A percentile compares a stretch with the other conserved stretches of the same genome.
Evolutionary conservation across 2,888 invertebrate genomes (phyloP).

Genomic region (Drosophila anomalata): DNA sequence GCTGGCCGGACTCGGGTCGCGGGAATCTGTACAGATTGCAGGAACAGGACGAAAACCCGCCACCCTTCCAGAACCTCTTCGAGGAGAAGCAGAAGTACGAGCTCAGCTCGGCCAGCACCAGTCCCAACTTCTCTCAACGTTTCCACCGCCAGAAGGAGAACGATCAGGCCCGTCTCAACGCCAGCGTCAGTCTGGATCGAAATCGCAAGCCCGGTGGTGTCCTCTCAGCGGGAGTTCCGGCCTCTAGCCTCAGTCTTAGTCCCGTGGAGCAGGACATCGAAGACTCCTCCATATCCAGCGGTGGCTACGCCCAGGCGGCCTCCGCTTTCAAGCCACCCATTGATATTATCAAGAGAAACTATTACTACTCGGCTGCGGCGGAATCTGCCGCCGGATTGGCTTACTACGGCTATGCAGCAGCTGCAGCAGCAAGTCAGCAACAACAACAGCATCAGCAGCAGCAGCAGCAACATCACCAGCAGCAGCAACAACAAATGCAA

Average conservation of each 20-base stretch:
- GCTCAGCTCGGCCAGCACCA: constrained; percentile 16
- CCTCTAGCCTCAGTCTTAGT: background rate
- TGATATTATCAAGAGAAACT: constrained; percentile 86
- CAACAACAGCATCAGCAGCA: constrained; percentile 52
- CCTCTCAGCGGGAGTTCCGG: background rate
- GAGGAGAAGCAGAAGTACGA: constrained; percentile 89
- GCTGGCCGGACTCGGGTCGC: constrained; percentile 89
- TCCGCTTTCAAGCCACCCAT: constrained; percentile 92
- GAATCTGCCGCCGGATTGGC: constrained; percentile 55
- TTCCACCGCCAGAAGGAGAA: constrained; percentile 84
- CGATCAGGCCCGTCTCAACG: constrained; percentile 83
- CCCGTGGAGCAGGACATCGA: constrained; percentile 13
- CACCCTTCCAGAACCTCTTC: constrained; percentile 92
- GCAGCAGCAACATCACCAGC: constrained; percentile 48
- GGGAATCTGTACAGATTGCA: constrained; percentile 87
- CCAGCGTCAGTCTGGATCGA: constrained; percentile 44
- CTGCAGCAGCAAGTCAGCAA: constrained; percentile 64
- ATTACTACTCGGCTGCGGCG: constrained; percentile 68
- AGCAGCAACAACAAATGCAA: constrained; percentile 21
- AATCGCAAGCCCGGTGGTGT: constrained; percentile 3
- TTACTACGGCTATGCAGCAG: constrained; percentile 77
- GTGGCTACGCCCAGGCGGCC: constrained; percentile 89
- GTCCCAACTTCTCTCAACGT: constrained; percentile 83
- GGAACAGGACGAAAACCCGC: constrained; percentile 90
- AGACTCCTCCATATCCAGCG: constrained; percentile 11